phyloP scores from a whole-genome alignment of 2,888 invertebrate genomes.

The Dryobotodes eremita region DNA sequence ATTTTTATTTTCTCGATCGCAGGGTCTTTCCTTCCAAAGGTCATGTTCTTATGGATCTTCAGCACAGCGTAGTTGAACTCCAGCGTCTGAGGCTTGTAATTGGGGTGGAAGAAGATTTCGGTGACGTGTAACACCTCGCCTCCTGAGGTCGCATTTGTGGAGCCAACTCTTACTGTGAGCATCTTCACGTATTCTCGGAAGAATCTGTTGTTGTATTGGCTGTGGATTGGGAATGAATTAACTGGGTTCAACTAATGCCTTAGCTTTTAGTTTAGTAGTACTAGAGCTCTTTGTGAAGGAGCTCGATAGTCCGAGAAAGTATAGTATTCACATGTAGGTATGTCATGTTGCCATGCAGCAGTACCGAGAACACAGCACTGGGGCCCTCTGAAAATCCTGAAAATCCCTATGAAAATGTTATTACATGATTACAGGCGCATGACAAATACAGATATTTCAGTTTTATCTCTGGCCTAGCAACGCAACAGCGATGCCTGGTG shows the following conservation, averaged over 20 bases:
- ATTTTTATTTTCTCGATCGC: conserved; percentile 72
- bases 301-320: background rate
- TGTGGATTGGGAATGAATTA: conserved; percentile 58
- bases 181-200: conserved; percentile 87
- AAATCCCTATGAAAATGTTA: too few relatives aligned
- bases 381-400: background rate
- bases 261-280: too few relatives aligned
- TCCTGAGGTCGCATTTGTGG: conserved; percentile 83
- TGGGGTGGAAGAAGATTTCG: conserved; percentile 87
- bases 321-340: background rate
- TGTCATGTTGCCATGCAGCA: background rate
- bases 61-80: conserved; percentile 85
- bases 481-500: too few relatives aligned
- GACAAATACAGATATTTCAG: background rate
- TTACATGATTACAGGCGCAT: too few relatives aligned
- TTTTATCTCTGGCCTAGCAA: background rate
- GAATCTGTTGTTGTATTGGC: conserved; percentile 88
- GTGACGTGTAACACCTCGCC: conserved; percentile 79
- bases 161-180: conserved; percentile 84
- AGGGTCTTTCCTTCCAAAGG: conserved; percentile 65
- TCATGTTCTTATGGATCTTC: conserved; percentile 81
- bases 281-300: background rate
- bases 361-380: background rate
- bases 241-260: background rate
- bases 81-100: conserved; percentile 85